phyloP scores from a whole-genome alignment of 2,113 vertebrate genomes.

The Saccopteryx bilineata region DNA sequence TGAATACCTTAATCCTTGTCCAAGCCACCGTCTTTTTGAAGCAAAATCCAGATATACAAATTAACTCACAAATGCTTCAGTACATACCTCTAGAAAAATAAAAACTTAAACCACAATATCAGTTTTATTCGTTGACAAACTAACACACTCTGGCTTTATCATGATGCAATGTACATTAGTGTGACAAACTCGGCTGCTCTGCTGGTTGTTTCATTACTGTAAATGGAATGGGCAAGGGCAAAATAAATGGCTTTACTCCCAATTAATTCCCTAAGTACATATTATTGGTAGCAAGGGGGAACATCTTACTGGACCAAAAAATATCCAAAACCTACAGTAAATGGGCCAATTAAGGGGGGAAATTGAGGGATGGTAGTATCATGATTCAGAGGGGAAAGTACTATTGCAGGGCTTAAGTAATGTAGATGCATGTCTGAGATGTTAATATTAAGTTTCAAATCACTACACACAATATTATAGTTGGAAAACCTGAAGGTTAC shows the following conservation, averaged over 20 bases:
- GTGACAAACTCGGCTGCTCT: conserved; percentile 1
- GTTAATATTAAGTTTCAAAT: background rate
- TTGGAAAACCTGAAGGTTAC: background rate
- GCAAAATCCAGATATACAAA: background rate
- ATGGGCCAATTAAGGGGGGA: background rate
- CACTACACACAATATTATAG: background rate
- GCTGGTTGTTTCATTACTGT: background rate
- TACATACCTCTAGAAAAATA: background rate
- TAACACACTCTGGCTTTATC: background rate
- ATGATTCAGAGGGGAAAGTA: background rate
- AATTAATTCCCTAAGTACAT: background rate
- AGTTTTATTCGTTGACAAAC: background rate
- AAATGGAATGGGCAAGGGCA: background rate
- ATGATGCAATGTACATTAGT: background rate
- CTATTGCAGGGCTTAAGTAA: background rate
- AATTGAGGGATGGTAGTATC: background rate
- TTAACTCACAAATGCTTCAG: background rate
- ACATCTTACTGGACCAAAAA: background rate
- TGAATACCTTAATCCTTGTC: background rate
- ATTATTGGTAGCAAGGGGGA: background rate
- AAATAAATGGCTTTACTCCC: background rate
- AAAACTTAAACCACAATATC: background rate
- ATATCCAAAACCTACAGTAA: background rate
- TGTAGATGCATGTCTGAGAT: background rate
- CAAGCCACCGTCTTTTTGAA: background rate